Evolutionary conservation across 1,140 invertebrate genomes (phyloP), one percentile per base, ranked within the genome.

Genomic region (Pseudomyrmex gracilis): DNA sequence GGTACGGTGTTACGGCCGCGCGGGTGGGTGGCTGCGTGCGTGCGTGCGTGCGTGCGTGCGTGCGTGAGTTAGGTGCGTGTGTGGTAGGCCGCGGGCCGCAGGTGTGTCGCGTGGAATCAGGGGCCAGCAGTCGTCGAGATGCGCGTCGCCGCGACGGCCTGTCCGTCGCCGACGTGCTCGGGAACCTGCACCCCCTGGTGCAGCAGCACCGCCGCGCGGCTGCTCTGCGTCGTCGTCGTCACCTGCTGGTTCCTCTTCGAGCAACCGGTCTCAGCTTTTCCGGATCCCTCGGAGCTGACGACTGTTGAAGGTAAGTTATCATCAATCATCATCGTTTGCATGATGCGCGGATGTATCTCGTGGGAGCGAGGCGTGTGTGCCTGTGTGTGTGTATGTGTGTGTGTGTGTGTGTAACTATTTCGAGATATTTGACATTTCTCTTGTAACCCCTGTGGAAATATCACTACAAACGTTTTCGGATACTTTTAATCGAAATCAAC

Each of bases 231-330:
- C 34, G 10, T 87, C n/a, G 17, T 91, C 51, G 83, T 86, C 60
- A 87, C 83, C 17, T 90, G 86, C 61, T 90, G 89, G 86, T 68
- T 92, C 45, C 51, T 89, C 34, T 84, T 88, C 49, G 90, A 85
- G 66, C 85, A 66, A 49, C 60, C 84, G 58, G 91, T 64, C 55
- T 73, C 90, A 45, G 92, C 89, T 66, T 78, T 85, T 45, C 90
- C 92, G 76, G 91, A 92, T 71, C 77, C 89, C 45, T 87, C 87
- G 57, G 90, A 93, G 24, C 24, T 85, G 3, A 90, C 90, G 51
- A 91, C 88, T 2, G 24, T 85, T 17, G 85, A 90, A 87, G 91
- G 92, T 93, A 86, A 90, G 70, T 43, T 64, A 17, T 12, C 1
- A 15, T 55, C 5, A 53, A 3, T 15, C 15, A 17, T 34, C 53